phyloP scores from a whole-genome alignment of 2,113 vertebrate species.

The Chloropsis hardwickii region DNA sequence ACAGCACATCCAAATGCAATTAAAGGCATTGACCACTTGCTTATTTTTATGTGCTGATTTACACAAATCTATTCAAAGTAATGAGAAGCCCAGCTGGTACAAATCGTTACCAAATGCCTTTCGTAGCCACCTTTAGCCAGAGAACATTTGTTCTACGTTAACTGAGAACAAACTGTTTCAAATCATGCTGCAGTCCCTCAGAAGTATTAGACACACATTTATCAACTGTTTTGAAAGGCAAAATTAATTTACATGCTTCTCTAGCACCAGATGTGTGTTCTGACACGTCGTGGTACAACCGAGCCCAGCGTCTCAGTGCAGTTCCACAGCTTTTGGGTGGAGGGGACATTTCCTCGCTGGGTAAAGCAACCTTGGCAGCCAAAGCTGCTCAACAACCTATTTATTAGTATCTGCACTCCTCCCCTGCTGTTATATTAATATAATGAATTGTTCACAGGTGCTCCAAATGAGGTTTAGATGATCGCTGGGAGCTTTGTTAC shows the following conservation, averaged over 20 bases:
- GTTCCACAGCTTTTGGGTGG: neutral
- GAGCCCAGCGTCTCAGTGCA: neutral
- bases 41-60: conserved; percentile 49
- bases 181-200: conserved; percentile 31
- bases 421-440: conserved; percentile 85
- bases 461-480: conserved; percentile 83
- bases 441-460: conserved; percentile 91
- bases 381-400: conserved; percentile 65
- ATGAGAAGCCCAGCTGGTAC: conserved; percentile 45
- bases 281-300: neutral
- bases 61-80: conserved; percentile 54
- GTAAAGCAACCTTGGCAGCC: conserved; percentile 66
- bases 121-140: conserved; percentile 48
- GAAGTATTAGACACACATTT: conserved; percentile 36
- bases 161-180: conserved; percentile 59
- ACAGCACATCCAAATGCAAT: neutral
- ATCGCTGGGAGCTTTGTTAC: conserved; percentile 79
- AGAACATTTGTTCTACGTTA: conserved; percentile 41
- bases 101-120: conserved; percentile 49
- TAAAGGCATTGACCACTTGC: conserved; percentile 60
- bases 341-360: conserved; percentile 1
- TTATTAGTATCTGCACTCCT: conserved; percentile 74
- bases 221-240: conserved; percentile 34
- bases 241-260: conserved; percentile 34
- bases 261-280: conserved; percentile 40